Evolutionary conservation across 2,888 invertebrate species (phyloP).

Genomic region (Campoplex nolae): DNA sequence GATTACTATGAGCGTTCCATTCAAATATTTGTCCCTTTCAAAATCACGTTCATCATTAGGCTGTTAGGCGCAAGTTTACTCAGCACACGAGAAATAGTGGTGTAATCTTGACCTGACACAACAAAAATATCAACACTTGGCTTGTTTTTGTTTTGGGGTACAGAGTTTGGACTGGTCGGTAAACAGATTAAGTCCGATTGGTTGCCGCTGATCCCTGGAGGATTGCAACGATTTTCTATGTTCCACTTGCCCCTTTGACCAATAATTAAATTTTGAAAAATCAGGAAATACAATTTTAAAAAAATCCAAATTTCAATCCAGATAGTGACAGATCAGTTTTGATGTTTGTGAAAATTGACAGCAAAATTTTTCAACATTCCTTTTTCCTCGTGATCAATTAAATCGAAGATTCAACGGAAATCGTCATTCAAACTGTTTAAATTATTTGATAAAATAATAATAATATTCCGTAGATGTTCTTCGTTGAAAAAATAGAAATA

Average conservation of each 20-base stretch:
- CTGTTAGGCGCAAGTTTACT: neutral
- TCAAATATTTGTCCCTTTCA: neutral
- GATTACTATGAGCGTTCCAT: neutral
- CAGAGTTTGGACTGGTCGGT: neutral
- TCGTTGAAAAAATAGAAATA: too few species aligned
- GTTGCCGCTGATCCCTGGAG: neutral
- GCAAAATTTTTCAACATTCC: neutral
- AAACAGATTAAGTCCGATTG: neutral
- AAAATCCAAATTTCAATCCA: neutral
- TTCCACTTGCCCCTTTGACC: neutral
- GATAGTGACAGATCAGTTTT: neutral
- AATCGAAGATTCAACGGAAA: neutral
- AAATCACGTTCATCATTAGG: neutral
- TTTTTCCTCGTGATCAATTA: neutral
- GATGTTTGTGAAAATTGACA: neutral
- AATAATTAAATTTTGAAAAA: neutral
- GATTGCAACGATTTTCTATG: neutral
- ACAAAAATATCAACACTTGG: neutral
- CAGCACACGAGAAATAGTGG: neutral
- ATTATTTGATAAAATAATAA: neutral
- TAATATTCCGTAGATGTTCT: too few species aligned
- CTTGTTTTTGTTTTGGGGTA: slow-evolving; percentile 1
- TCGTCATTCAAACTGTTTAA: neutral
- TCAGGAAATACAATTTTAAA: neutral
- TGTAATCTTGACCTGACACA: slow-evolving; percentile 17